phyloP scores from a whole-genome alignment of 2,797 vertebrate genomes.

The Tangara arthus region DNA sequence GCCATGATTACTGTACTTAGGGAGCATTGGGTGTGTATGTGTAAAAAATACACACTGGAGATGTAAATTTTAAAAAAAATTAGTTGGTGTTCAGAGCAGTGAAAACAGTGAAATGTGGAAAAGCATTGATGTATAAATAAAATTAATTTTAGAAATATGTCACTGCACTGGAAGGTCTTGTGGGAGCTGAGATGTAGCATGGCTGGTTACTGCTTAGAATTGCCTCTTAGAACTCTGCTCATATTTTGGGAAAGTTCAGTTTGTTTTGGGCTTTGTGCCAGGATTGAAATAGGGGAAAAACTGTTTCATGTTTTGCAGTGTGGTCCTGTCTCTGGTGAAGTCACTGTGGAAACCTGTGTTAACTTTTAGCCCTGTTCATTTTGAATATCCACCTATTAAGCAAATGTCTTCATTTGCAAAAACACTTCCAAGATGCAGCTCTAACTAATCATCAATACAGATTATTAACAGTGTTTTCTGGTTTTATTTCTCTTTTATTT shows the following conservation, averaged over 20 bases:
- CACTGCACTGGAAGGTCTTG: background rate
- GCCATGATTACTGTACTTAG: background rate
- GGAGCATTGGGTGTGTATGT: background rate
- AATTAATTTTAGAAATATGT: background rate
- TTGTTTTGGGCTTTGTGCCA: background rate
- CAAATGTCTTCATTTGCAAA: background rate
- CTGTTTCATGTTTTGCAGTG: background rate
- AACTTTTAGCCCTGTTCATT: background rate
- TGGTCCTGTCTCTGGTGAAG: background rate
- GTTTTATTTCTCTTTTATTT: background rate
- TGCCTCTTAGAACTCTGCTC: background rate
- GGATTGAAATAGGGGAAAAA: conserved; percentile 13
- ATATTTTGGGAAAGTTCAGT: background rate
- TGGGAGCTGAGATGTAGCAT: background rate
- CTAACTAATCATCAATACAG: background rate
- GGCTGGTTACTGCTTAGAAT: background rate
- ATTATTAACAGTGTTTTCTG: background rate
- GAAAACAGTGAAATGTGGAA: background rate
- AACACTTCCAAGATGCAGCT: background rate
- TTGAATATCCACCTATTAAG: background rate
- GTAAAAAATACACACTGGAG: background rate
- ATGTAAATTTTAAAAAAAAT: background rate
- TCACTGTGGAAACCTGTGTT: background rate
- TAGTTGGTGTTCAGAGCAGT: background rate
- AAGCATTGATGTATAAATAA: background rate